Conservation (phyloP, 2,113 vertebrate species). For the Accipiter cooperii region DNA sequence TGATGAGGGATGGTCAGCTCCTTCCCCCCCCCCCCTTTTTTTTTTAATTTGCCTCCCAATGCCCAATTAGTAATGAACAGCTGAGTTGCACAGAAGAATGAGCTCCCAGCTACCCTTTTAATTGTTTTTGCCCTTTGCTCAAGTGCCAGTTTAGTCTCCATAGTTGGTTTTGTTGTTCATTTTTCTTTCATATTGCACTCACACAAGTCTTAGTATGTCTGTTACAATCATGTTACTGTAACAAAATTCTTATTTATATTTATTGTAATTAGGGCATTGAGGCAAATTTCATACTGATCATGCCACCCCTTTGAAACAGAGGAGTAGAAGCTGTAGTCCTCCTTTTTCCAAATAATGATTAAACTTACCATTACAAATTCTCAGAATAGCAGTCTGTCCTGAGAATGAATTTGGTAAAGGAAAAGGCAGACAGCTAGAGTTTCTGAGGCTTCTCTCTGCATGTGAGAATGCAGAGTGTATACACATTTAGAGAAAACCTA, state of each 20-base stretch:
- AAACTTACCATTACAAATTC: background rate
- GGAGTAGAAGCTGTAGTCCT: background rate
- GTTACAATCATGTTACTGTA: background rate
- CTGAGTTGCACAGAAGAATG: background rate
- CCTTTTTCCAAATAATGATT: background rate
- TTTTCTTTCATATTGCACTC: background rate
- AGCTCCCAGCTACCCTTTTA: background rate
- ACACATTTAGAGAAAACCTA: background rate
- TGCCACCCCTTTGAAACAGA: background rate
- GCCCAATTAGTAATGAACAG: background rate
- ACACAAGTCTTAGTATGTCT: background rate
- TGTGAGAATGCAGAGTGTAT: background rate
- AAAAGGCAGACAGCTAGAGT: background rate
- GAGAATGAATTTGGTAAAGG: background rate
- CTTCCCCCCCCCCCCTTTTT: rapidly evolving
- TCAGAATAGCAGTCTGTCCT: background rate
- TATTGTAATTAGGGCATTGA: background rate
- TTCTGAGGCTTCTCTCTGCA: background rate
- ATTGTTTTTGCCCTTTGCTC: background rate
- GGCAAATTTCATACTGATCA: background rate
- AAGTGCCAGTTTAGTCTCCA: background rate
- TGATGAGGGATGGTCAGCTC: background rate
- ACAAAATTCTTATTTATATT: background rate
- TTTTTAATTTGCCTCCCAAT: background rate
- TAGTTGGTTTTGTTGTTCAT: background rate